Percentiles rank a stretch among this genome's conserved stretches.
phyloP scores from a whole-genome alignment of 2,797 vertebrate species.

The Crenichthys baileyi region DNA sequence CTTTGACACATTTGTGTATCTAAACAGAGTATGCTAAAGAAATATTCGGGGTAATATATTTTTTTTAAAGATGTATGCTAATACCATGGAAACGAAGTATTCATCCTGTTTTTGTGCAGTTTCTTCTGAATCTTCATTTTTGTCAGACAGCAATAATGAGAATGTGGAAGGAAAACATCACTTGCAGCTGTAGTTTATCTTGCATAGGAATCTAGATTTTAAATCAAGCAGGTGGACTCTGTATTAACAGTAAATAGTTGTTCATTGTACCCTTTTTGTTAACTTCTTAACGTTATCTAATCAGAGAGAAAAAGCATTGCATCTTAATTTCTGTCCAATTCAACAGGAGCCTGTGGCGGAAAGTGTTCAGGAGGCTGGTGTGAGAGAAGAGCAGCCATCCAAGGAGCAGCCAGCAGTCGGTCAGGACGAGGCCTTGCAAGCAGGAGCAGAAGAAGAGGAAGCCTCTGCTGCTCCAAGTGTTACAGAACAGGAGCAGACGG shows the following conservation, averaged over 20 bases:
- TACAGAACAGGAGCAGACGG: slow-evolving; percentile 17
- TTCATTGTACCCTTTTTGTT: too few relatives aligned
- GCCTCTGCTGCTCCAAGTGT: background rate
- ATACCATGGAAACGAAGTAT: too few relatives aligned
- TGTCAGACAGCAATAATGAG: too few relatives aligned
- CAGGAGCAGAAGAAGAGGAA: slow-evolving; percentile 28
- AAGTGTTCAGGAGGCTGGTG: slow-evolving; percentile 31
- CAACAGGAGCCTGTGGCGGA: slow-evolving; percentile 50
- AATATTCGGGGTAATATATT: too few relatives aligned
- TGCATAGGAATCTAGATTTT: background rate
- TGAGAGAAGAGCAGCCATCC: slow-evolving; percentile 18
- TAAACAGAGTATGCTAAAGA: too few relatives aligned
- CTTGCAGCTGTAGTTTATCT: background rate
- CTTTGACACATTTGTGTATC: too few relatives aligned
- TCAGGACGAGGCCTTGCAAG: slow-evolving; percentile 7
- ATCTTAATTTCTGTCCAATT: background rate
- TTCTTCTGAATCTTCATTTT: too few relatives aligned
- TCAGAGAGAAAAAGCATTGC: background rate
- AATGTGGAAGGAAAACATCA: too few relatives aligned
- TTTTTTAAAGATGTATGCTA: too few relatives aligned
- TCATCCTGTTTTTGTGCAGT: too few relatives aligned
- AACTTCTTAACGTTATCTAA: background rate
- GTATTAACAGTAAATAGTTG: background rate
- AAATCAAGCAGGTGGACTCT: background rate
- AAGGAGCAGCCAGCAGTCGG: slow-evolving; percentile 27